A percentile compares a stretch with the other conserved stretches of the same genome.
Conservation (phyloP, 2,113 vertebrate genomes). For the Sebastes schlegelii region DNA sequence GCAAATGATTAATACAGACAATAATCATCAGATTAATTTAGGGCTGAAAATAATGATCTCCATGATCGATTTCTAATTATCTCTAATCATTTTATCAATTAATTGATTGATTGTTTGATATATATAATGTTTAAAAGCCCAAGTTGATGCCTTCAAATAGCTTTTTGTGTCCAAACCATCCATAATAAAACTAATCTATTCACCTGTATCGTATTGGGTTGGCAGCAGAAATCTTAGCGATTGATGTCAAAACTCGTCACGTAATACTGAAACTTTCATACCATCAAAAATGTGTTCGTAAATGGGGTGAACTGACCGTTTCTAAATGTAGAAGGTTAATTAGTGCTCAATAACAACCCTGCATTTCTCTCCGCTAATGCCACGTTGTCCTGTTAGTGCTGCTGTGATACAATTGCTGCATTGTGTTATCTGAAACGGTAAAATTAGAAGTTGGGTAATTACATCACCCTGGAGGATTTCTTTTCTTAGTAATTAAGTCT, state of each 20-base stretch:
- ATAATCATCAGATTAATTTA: not conserved
- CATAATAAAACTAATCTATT: not conserved
- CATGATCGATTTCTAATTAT: not conserved
- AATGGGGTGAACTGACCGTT: not conserved
- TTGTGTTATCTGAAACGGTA: slow-evolving; percentile 36
- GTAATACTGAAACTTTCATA: not conserved
- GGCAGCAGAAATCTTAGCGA: not conserved
- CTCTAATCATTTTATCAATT: not conserved
- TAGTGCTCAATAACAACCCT: not conserved
- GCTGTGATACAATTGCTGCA: slow-evolving; percentile 3
- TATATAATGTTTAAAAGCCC: not conserved
- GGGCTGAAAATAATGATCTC: not conserved
- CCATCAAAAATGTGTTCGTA: not conserved
- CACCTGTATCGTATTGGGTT: not conserved
- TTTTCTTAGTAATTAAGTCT: slow-evolving; percentile 41
- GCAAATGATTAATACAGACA: not conserved
- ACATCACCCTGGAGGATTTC: slow-evolving; percentile 44
- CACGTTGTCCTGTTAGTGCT: slow-evolving; percentile 9
- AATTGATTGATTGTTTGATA: not conserved
- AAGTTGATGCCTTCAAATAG: not conserved
- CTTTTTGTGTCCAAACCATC: not conserved
- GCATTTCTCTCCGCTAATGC: not conserved
- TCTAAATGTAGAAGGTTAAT: not conserved
- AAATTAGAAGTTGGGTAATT: slow-evolving; percentile 43
- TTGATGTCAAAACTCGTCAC: not conserved